Conservation (phyloP, 2,888 invertebrate genomes). For the Pollenia labialis region DNA sequence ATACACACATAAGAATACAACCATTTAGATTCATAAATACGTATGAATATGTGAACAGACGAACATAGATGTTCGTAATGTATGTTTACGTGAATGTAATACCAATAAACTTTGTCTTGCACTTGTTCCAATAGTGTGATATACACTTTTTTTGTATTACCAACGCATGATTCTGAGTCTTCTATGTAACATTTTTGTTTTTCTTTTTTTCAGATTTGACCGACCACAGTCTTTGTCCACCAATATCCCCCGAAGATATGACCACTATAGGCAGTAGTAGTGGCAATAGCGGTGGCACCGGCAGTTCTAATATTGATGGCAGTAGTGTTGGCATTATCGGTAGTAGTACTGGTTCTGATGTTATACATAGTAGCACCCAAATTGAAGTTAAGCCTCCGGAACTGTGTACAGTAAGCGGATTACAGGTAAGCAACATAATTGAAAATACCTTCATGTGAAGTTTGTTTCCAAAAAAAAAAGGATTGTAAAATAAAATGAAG, state of each 20-base stretch:
- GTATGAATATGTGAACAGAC: neutral
- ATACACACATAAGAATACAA: constrained; percentile 58
- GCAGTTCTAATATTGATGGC: constrained; percentile 74
- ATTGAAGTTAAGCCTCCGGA: constrained; percentile 87
- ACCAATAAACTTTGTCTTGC: constrained; percentile 34
- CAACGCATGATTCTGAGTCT: neutral
- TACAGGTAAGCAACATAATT: constrained; percentile 88
- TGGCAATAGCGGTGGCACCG: constrained; percentile 77
- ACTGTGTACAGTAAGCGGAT: constrained; percentile 84
- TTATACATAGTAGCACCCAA: constrained; percentile 83
- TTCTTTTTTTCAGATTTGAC: constrained; percentile 80
- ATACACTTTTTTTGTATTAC: constrained; percentile 10
- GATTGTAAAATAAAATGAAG: constrained; percentile 55
- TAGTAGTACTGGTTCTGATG: constrained; percentile 78
- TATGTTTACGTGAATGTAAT: neutral
- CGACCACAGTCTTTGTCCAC: constrained; percentile 83
- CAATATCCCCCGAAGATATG: constrained; percentile 81
- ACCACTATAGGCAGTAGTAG: constrained; percentile 78
- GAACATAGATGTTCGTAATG: too few species aligned
- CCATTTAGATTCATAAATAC: neutral
- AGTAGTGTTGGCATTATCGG: constrained; percentile 83
- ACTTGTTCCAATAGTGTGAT: constrained; percentile 16
- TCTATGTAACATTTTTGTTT: neutral
- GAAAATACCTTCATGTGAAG: constrained; percentile 75
- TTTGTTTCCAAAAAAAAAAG: constrained; percentile 21